These are phyloP conservation scores for Schizopygopsis pylzovi DNA, from an alignment of 2,797 vertebrate species.

Conservation along the genomic window DNA sequence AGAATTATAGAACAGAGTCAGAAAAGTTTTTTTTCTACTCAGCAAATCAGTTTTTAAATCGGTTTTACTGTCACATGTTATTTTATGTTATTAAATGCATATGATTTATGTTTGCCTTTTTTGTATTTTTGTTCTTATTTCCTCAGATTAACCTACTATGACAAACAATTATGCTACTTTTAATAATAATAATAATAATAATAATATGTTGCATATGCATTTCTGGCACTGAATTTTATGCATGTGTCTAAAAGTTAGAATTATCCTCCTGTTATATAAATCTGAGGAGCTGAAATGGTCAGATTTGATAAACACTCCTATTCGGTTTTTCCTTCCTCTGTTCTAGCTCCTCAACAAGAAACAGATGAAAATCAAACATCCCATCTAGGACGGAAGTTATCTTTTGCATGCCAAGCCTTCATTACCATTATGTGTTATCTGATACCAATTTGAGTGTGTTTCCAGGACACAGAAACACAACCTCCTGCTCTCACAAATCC, in stretches of 20 bases:
- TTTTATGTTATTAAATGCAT: slow-evolving; percentile 20
- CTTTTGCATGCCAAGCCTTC: slow-evolving; percentile 79
- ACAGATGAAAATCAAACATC: slow-evolving; percentile 86
- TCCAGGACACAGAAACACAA: slow-evolving; percentile 46
- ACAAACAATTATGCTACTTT: not conserved
- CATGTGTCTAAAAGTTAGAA: not conserved
- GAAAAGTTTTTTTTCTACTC: not conserved
- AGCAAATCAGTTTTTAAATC: not conserved
- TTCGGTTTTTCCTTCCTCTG: not conserved
- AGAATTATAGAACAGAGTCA: not conserved
- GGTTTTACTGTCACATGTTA: not conserved
- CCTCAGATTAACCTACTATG: not conserved
- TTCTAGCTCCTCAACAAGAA: slow-evolving; percentile 70
- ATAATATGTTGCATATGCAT: no score
- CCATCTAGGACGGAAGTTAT: slow-evolving; percentile 83
- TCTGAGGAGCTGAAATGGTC: slow-evolving; percentile 44
- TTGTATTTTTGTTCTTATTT: not conserved
- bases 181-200: no score
- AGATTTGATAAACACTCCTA: slow-evolving; percentile 47
- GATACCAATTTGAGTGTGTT: slow-evolving; percentile 81
- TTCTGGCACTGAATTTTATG: no score
- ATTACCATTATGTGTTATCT: slow-evolving; percentile 77
- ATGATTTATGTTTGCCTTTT: not conserved
- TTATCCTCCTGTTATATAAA: not conserved
- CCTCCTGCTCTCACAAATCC: slow-evolving; percentile 55